Percentiles rank a stretch among this genome's conserved stretches.
These are phyloP conservation scores for Pogonus chalceus DNA, from an alignment of 1,140 invertebrate species.

Conservation along the genomic window DNA sequence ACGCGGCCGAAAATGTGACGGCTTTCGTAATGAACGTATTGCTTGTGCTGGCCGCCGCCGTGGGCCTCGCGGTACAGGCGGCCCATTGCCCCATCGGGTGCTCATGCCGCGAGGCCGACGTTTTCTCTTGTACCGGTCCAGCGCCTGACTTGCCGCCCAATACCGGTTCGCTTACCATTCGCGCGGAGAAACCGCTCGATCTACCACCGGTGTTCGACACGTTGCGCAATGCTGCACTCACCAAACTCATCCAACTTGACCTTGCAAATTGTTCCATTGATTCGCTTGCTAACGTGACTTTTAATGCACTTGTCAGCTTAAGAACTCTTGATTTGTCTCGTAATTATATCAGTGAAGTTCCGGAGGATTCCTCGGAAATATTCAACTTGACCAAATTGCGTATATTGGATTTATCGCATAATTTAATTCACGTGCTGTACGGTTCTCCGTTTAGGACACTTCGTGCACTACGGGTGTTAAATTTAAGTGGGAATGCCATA, in stretches of 20 bases:
- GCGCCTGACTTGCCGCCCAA: not conserved
- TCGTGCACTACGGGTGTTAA: conserved; percentile 38
- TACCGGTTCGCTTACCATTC: not conserved
- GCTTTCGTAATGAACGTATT: not conserved
- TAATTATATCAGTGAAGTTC: conserved; percentile 38
- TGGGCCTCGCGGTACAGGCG: conserved; percentile 21
- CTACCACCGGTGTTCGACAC: not conserved
- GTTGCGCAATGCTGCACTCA: not conserved
- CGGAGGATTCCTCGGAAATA: conserved; percentile 13
- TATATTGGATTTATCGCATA: conserved; percentile 49
- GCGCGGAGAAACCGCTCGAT: not conserved
- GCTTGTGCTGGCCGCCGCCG: not conserved
- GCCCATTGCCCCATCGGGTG: not conserved
- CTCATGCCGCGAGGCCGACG: not conserved
- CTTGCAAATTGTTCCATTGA: not conserved
- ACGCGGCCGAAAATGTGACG: too few relatives aligned
- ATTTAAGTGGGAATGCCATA: conserved; percentile 45
- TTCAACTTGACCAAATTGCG: conserved; percentile 27
- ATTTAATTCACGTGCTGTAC: conserved; percentile 22
- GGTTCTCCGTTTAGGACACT: conserved; percentile 28
- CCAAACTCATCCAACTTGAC: not conserved
- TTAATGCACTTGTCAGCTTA: conserved; percentile 36
- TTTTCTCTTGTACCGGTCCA: not conserved
- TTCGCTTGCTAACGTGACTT: conserved; percentile 20
- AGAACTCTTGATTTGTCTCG: conserved; percentile 39